Evolutionary conservation across 2,888 invertebrate species (phyloP).

Genomic region (Sinentomon sp.): DNA sequence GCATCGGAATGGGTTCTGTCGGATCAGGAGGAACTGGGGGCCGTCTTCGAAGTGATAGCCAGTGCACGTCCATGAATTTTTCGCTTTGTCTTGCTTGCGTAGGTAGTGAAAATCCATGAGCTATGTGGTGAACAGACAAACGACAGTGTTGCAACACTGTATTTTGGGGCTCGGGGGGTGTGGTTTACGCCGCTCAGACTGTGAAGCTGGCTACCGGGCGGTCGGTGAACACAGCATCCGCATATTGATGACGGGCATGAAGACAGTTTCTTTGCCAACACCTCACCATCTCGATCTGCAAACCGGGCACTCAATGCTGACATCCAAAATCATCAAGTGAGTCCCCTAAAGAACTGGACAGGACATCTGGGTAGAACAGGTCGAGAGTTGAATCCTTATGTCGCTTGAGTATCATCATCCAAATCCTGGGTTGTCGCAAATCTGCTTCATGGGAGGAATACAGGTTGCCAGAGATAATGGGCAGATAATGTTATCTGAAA

Average conservation of each 20-base stretch:
- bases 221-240: too few relatives aligned
- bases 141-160: too few relatives aligned
- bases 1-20: conserved; percentile 50
- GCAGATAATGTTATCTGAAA: conserved; percentile 59
- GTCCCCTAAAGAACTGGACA: too few relatives aligned
- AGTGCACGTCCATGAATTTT: conserved; percentile 21
- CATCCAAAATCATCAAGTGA: conserved; percentile 23
- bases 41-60: conserved; percentile 31
- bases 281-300: conserved; percentile 18
- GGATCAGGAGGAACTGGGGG: conserved; percentile 51
- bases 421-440: conserved; percentile 37
- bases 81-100: conserved; percentile 26
- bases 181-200: too few relatives aligned
- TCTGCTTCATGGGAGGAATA: conserved; percentile 56
- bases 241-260: too few relatives aligned
- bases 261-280: conserved; percentile 20
- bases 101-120: conserved; percentile 40
- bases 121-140: conserved; percentile 42
- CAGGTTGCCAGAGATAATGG: conserved; percentile 61
- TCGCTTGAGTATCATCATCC: conserved; percentile 21
- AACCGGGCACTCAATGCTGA: conserved; percentile 16
- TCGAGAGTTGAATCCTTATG: conserved; percentile 18
- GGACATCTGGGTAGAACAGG: too few relatives aligned
- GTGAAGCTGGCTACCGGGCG: too few relatives aligned
- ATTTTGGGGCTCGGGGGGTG: too few relatives aligned